Conservation (phyloP, 2,113 vertebrate genomes). For the Pardalotus punctatus region DNA sequence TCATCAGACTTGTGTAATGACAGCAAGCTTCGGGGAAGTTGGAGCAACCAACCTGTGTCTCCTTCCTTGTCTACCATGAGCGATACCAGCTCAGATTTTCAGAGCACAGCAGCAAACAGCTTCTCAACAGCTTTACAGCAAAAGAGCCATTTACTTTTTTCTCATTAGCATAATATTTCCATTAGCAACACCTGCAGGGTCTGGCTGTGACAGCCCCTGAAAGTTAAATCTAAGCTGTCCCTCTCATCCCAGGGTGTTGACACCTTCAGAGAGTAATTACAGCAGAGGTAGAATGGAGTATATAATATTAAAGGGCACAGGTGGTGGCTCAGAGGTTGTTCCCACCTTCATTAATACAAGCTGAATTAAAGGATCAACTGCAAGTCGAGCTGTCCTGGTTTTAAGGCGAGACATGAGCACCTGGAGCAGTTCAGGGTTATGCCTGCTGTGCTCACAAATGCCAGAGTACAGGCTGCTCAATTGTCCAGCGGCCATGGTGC, state of each 20-base stretch:
- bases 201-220: background rate
- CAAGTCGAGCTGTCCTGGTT: background rate
- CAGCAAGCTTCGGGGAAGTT: background rate
- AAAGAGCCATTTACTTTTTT: background rate
- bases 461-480: background rate
- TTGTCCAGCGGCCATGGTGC: background rate
- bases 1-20: background rate
- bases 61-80: background rate
- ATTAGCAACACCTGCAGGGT: background rate
- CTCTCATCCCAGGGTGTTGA: background rate
- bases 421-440: background rate
- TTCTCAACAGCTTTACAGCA: background rate
- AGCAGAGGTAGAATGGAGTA: accelerated
- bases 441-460: background rate
- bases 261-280: background rate
- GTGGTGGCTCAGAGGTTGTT: background rate
- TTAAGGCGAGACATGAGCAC: background rate
- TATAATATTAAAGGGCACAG: background rate
- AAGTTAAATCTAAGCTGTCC: background rate
- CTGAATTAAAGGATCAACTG: background rate
- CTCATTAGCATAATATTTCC: background rate
- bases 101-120: background rate
- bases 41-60: background rate
- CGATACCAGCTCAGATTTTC: background rate
- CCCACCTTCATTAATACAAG: background rate